A percentile compares a stretch with the other conserved stretches of the same genome.
phyloP scores from a whole-genome alignment of 2,113 vertebrate genomes.

The Ictalurus furcatus region DNA sequence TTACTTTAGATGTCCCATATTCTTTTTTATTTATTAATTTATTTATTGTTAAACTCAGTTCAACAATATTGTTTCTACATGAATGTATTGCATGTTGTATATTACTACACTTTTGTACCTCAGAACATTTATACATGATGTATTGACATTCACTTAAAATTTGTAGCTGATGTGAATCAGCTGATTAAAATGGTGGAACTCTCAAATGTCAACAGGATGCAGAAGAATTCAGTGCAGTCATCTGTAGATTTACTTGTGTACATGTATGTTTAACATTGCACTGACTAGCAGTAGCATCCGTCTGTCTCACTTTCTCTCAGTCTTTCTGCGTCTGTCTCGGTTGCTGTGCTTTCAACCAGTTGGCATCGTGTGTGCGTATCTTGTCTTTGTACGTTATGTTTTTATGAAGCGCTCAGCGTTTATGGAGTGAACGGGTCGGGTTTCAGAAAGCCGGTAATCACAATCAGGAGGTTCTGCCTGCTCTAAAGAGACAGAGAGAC shows the following conservation, averaged over 20 bases:
- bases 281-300: background rate
- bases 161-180: background rate
- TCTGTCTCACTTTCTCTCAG: background rate
- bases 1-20: background rate
- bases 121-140: background rate
- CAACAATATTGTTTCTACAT: no score
- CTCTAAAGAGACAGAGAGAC: background rate
- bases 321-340: background rate
- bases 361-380: background rate
- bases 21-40: no score
- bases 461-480: background rate
- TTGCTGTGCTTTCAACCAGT: background rate
- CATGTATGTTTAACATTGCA: background rate
- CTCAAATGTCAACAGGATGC: background rate
- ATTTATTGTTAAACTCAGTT: no score
- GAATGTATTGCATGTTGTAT: no score
- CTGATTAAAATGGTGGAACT: background rate
- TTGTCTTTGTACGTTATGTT: background rate
- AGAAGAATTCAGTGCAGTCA: background rate
- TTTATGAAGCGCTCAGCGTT: background rate
- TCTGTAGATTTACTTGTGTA: background rate
- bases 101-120: background rate
- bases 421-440: background rate
- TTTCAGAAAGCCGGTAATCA: constrained; percentile 10
- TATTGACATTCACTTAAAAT: background rate